Base-by-base conservation (phyloP, 2,113 vertebrate genomes). In the Crotalus tigris region DNA sequence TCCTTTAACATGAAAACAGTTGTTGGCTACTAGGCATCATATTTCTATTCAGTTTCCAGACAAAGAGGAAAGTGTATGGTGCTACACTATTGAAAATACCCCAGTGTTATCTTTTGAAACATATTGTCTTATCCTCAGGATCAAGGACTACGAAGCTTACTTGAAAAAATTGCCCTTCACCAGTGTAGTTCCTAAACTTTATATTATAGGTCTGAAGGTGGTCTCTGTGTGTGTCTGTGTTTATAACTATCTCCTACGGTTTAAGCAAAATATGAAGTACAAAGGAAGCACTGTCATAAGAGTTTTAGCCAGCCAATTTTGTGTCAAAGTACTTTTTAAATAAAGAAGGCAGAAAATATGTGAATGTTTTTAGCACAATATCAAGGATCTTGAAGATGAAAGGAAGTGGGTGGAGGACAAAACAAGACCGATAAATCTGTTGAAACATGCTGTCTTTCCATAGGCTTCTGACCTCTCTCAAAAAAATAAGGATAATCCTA, bases 161-260 rank as follows among this genome's bases (percentile, higher is more conserved):
- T 87, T 95, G 29, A 95, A 96, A 96, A 44, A 90, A 44, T 15
- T 93, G 53, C 17, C n/a, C 6, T 19, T 19, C 90, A 91, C 94
- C 88, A 53, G 61, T 94, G 94, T 95, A 94, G 29, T 7, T 93
- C 7, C 55, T 96, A 93, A 93, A 92, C 81, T 94, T 0, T 13
- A 69, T 11, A 0, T n/a, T 51, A 93, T 13, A 94, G 33, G 93
- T 91, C 53, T 93, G 59, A 93, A 0, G 87, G 39, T 6, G 7
- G 23, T 93, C 93, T 3, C 0, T n/a, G 24, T 49, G 11, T 64
- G 29, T 11, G 4, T 3, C n/a, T 92, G 93, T 86, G 39, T 46
- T 55, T 51, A n/a, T 46, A 49, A 94, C 86, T 92, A 51, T 55
- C 92, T 90, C 54, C 93, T 90, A 94, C 93, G 93, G 44, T 90